These are phyloP conservation scores for Fragum whitleyi DNA, from an alignment of 2,888 invertebrate genomes.

Conservation along the genomic window DNA sequence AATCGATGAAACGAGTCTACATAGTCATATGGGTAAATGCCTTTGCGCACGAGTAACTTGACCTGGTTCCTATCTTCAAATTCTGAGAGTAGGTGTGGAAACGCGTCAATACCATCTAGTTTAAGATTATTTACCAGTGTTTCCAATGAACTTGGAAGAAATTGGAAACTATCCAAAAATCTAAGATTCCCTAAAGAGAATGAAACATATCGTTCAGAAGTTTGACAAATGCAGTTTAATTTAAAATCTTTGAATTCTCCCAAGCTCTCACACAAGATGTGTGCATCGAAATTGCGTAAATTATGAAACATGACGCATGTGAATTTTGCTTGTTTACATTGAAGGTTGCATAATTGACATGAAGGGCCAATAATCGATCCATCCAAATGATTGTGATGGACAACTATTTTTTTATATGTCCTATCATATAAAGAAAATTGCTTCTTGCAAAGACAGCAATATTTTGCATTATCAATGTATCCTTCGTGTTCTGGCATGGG, in stretches of 20 bases:
- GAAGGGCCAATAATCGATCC: constrained; percentile 38
- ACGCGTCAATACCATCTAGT: constrained; percentile 45
- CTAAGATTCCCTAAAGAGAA: constrained; percentile 49
- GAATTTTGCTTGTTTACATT: constrained; percentile 34
- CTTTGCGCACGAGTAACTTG: constrained; percentile 26
- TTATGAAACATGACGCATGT: constrained; percentile 49
- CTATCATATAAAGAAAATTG: constrained; percentile 36
- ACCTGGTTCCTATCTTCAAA: neutral
- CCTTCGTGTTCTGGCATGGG: constrained; percentile 41
- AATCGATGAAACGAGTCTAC: constrained; percentile 24
- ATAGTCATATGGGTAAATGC: constrained; percentile 39
- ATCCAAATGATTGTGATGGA: constrained; percentile 48
- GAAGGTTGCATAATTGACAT: constrained; percentile 37
- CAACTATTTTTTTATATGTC: constrained; percentile 21
- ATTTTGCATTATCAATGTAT: constrained; percentile 13
- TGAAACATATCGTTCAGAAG: constrained; percentile 47
- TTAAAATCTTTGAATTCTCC: constrained; percentile 39
- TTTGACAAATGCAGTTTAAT: constrained; percentile 41
- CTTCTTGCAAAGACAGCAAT: constrained; percentile 42
- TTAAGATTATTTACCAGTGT: constrained; percentile 39
- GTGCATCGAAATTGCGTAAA: constrained; percentile 40
- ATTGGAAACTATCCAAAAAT: constrained; percentile 55
- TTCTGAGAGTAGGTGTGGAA: constrained; percentile 39
- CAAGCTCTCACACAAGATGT: constrained; percentile 27
- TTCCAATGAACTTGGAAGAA: constrained; percentile 43